Percentiles rank a stretch among this genome's conserved stretches.
These are phyloP conservation scores for Plodia interpunctella DNA, from an alignment of 1,140 invertebrate genomes.

Conservation along the genomic window DNA sequence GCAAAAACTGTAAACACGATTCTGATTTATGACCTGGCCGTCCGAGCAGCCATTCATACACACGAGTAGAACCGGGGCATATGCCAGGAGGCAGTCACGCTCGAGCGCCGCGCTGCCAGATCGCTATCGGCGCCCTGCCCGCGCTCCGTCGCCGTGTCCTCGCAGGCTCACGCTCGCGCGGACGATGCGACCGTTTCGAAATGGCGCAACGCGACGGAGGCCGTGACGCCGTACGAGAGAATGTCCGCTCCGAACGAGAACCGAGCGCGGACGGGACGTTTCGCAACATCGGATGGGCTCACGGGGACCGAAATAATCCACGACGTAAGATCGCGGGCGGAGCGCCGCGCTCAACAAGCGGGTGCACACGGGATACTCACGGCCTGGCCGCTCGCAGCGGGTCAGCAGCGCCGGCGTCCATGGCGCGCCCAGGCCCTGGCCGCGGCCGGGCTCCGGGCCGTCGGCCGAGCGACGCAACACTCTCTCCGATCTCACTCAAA, in stretches of 20 bases:
- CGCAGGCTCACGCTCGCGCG: conserved; percentile 42
- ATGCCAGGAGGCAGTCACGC: conserved; percentile 59
- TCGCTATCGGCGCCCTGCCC: conserved; percentile 53
- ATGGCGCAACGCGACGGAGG: conserved; percentile 72
- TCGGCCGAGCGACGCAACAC: conserved; percentile 70
- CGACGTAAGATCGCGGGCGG: conserved; percentile 46
- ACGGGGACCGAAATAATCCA: conserved; percentile 68
- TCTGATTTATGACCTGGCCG: conserved; percentile 50
- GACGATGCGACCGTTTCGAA: conserved; percentile 66
- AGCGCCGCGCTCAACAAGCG: conserved; percentile 27
- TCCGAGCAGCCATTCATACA: conserved; percentile 50
- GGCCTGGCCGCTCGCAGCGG: conserved; percentile 68
- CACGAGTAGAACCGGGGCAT: conserved; percentile 35
- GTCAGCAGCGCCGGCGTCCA: conserved; percentile 69
- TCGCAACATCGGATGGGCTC: conserved; percentile 63
- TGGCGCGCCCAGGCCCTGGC: conserved; percentile 68
- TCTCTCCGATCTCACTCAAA: conserved; percentile 70
- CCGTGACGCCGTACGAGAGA: conserved; percentile 68
- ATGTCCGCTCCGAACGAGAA: conserved; percentile 60
- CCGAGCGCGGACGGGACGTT: conserved; percentile 53
- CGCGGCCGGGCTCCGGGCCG: conserved; percentile 66
- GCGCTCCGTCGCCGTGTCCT: conserved; percentile 42
- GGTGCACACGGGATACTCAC: conserved; percentile 57
- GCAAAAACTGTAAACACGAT: conserved; percentile 72
- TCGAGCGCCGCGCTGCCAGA: conserved; percentile 63